Evolutionary conservation across 2,888 invertebrate genomes (phyloP), one percentile per base, ranked within the genome.

Genomic region (Urechis unicinctus): DNA sequence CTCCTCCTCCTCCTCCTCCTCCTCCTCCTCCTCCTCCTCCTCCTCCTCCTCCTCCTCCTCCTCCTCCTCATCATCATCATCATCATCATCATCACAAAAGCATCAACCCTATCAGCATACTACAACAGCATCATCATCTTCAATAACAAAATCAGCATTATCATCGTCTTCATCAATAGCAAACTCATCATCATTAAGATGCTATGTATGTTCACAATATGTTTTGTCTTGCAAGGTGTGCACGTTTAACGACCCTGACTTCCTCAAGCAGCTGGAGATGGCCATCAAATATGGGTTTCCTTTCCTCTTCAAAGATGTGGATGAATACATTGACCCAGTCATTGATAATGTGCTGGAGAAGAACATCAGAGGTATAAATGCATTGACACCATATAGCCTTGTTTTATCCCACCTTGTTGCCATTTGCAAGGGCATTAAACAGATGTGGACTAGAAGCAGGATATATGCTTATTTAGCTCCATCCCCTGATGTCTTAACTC

Each of bases 251-350:
- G 93, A 93, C 73, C 72, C 83, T 0, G 91, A 92, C 73, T 93
- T 91, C 74, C 73, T 92, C 9, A 88, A 91, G 65, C 88, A 89
- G 63, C 79, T 94, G 24, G 92, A 94, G 79, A 86, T 91, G 83
- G 87, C 90, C 0, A 88, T 94, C 62, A 89, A 89, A 74, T 91
- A 90, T 69, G 94, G 94, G 0, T 84, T 86, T 65, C 90, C 93
- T 0, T 86, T 94, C 49, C 76, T 94, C 1, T 90, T 94, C 74
- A 88, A 91, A 80, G 92, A 94, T 72, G 89, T 93, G 2, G 92
- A 92, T 72, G 89, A 90, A 69, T 91, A 90, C 70, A 88, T 94
- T 41, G 93, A 94, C 78, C 92, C 93, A 0, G 88, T 92, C 1
- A 86, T 92, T 36, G 89, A 91, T 68, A 89, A 91, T 71, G 86